Percentiles rank a stretch among this genome's conserved stretches.
These are phyloP conservation scores for Rhagonycha fulva DNA, from an alignment of 2,888 invertebrate species.

Conservation along the genomic window DNA sequence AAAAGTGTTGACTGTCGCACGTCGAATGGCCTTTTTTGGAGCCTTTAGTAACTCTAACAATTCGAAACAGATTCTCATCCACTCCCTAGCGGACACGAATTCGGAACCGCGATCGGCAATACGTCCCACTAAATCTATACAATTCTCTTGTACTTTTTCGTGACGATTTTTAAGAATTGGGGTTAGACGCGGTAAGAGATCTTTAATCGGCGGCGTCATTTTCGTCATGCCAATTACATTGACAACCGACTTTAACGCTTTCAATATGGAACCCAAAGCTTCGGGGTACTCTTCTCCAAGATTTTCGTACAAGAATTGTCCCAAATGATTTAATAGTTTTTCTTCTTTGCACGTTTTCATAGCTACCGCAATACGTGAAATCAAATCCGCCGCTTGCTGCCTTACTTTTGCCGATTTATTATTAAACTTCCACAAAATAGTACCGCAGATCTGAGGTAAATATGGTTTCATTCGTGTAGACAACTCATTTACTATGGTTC, in stretches of 20 bases:
- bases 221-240: slow-evolving; percentile 99
- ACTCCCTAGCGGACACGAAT: slow-evolving; percentile 97
- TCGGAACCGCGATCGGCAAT: slow-evolving; percentile 99
- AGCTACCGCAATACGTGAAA: slow-evolving; percentile 96
- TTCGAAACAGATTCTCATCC: slow-evolving; percentile 99
- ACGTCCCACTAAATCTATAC: slow-evolving; percentile 97
- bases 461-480: slow-evolving; percentile 98
- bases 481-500: slow-evolving; percentile 96
- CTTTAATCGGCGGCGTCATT: slow-evolving; percentile 99
- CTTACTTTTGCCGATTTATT: slow-evolving; percentile 99
- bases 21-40: slow-evolving; percentile 97
- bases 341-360: slow-evolving; percentile 99
- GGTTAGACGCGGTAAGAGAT: slow-evolving; percentile 92
- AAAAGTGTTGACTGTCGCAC: slow-evolving; percentile 99
- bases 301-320: slow-evolving; percentile 98
- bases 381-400: slow-evolving; percentile 98
- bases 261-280: slow-evolving; percentile 96
- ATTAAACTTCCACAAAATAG: slow-evolving; percentile 98
- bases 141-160: slow-evolving; percentile 95
- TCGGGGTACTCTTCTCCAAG: slow-evolving; percentile 99
- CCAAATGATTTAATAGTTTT: slow-evolving; percentile 99
- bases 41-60: slow-evolving; percentile 95
- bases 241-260: slow-evolving; percentile 98
- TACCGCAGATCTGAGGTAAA: slow-evolving; percentile 99
- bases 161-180: slow-evolving; percentile 97